Evolutionary conservation across 2,797 vertebrate species (phyloP), one percentile per base, ranked within the genome.

Genomic region (Malurus splendens): DNA sequence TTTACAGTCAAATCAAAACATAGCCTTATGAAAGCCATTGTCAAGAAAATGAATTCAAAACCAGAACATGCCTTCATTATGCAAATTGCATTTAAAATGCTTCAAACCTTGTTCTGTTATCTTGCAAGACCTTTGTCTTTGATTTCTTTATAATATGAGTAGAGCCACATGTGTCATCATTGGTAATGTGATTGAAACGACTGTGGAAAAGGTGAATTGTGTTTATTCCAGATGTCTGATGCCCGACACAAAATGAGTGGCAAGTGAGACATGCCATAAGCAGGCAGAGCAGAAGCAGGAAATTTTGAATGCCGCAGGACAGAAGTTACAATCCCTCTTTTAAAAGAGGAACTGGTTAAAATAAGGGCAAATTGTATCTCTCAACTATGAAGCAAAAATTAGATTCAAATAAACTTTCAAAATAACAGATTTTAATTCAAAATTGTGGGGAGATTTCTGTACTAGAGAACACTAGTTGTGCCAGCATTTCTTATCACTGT

Each of bases 131-230:
- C 24, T 70, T 66, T 42, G 19, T 52, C 27, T 76, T 66, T 25
- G 14, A 19, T 66, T 72, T 75, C 36, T 50, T 66, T n/a, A 36
- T 28, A n/a, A 85, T 82, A 76, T 7, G 28, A 13, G 38, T 19
- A 25, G 47, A 64, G 19, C 32, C 9, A 18, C 19, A 30, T 0
- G 2, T 56, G 38, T 61, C 10, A 22, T 28, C 54, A 47, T 3
- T 0, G 0, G 36, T 48, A 70, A 47, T 0, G 2, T 28, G 52
- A n/a, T 32, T 55, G 51, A 68, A 89, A 77, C 0, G 3, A 16
- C 33, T 13, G 16, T 62, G 57, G 73, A 80, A 85, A 85, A 79
- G 16, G 44, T 18, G 22, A 84, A 9, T 47, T 47, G 20, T 18
- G 6, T 66, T 80, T 62, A 51, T 82, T 85, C 32, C 28, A 56